Conservation (phyloP, 2,888 invertebrate genomes). For the Liopterus haemorrhoidalis region DNA sequence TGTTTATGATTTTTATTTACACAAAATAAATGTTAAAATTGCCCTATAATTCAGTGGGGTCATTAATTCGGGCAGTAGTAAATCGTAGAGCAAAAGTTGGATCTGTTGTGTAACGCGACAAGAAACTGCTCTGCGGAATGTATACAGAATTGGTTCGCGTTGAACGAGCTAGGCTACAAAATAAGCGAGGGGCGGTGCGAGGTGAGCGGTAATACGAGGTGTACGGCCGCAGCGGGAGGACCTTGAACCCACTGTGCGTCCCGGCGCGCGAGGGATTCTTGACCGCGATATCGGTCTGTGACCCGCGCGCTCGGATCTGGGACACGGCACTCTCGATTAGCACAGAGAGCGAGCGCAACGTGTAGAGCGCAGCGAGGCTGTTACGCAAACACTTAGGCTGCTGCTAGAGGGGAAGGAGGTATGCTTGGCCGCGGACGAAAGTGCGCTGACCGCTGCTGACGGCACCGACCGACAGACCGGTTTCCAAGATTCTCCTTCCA, state of each 20-base stretch:
- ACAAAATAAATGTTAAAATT: too few species aligned
- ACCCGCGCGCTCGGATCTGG: conserved; percentile 36
- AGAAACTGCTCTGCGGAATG: too few species aligned
- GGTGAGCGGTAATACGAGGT: too few species aligned
- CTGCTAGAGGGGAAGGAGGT: conserved; percentile 1
- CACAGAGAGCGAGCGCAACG: conserved; percentile 9
- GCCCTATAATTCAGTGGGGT: too few species aligned
- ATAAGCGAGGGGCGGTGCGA: too few species aligned
- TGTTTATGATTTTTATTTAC: too few species aligned
- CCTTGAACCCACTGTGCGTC: conserved; percentile 28
- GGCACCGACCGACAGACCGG: conserved; percentile 19
- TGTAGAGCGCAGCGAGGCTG: conserved; percentile 9
- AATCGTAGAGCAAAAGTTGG: too few species aligned
- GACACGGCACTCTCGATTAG: conserved; percentile 38
- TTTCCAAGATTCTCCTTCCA: conserved; percentile 21
- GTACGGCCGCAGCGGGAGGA: conserved; percentile 18
- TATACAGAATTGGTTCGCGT: too few species aligned
- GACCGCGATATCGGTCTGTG: conserved; percentile 44
- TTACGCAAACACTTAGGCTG: conserved; percentile 23
- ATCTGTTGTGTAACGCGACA: too few species aligned
- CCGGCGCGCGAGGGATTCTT: conserved; percentile 37
- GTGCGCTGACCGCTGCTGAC: conserved; percentile 9
- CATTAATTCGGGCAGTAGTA: too few species aligned
- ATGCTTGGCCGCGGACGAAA: conserved; percentile 6
- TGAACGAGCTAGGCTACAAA: too few species aligned